A percentile compares a stretch with the other conserved stretches of the same genome.
These are phyloP conservation scores for Austrolebias charrua DNA, from an alignment of 2,797 vertebrate genomes.

Conservation along the genomic window DNA sequence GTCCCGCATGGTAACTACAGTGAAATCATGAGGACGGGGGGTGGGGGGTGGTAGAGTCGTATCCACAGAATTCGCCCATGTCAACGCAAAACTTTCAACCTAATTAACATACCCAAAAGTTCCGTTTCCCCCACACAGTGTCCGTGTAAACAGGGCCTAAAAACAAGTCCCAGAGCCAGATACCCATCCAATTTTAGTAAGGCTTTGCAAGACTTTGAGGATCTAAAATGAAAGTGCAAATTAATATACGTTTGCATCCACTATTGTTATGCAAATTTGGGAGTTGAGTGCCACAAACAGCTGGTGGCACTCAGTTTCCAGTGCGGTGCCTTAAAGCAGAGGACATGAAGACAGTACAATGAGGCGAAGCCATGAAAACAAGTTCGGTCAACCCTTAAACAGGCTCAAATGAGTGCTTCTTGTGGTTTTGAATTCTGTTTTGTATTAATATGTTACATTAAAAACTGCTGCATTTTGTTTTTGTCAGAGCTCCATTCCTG, in stretches of 20 bases:
- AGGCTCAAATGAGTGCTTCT: conserved; percentile 1
- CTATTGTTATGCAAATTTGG: conserved; percentile 15
- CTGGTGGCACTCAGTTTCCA: conserved; percentile 14
- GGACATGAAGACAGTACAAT: conserved; percentile 4
- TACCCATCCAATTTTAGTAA: conserved; percentile 1
- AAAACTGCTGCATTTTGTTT: background rate
- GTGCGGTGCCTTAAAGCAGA: conserved; percentile 12
- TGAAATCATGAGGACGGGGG: too few relatives aligned
- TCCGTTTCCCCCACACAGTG: too few relatives aligned
- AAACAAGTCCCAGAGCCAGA: background rate
- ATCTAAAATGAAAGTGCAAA: conserved; percentile 7
- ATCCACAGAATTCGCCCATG: too few relatives aligned
- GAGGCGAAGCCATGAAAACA: conserved; percentile 9
- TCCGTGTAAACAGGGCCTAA: background rate
- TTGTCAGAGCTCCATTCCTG: background rate
- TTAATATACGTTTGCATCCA: background rate
- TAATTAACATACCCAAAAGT: too few relatives aligned
- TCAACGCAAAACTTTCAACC: too few relatives aligned
- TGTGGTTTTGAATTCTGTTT: background rate
- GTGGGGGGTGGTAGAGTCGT: too few relatives aligned
- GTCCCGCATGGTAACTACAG: too few relatives aligned
- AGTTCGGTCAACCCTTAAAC: background rate
- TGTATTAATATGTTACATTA: background rate
- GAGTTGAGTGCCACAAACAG: conserved; percentile 17
- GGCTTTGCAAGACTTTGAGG: background rate